These are phyloP conservation scores for human DNA, from an alignment of 2,113 vertebrate genomes.

Conservation along the genomic window DNA sequence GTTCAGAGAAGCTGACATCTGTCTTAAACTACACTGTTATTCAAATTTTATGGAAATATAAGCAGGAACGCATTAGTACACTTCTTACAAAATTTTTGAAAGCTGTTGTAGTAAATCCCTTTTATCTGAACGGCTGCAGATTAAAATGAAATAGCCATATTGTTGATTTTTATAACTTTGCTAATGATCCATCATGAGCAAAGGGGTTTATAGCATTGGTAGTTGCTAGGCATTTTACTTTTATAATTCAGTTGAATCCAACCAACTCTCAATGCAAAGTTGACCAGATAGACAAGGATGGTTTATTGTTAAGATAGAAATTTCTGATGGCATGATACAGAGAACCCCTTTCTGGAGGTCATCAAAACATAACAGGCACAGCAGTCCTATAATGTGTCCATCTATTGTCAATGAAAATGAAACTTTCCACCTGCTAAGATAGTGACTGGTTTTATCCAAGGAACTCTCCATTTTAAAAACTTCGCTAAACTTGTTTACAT, in stretches of 20 bases:
- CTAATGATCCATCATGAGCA: neutral
- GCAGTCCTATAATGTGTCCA: neutral
- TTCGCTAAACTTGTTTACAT: neutral
- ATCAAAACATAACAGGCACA: neutral
- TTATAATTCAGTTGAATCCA: neutral
- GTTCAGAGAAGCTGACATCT: slow-evolving; percentile 26
- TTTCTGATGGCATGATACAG: neutral
- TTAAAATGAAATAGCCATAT: slow-evolving; percentile 35
- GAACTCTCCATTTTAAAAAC: neutral
- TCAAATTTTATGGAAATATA: slow-evolving; percentile 53
- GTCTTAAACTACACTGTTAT: slow-evolving; percentile 39
- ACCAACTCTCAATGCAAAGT: neutral
- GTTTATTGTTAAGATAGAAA: neutral
- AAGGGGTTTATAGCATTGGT: neutral
- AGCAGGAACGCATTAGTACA: neutral
- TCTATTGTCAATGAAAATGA: neutral
- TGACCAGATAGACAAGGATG: neutral
- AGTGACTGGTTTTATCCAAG: neutral
- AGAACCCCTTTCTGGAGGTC: neutral
- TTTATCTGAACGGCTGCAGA: slow-evolving; percentile 34
- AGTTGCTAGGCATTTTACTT: neutral
- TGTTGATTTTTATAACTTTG: neutral
- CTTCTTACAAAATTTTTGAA: slow-evolving; percentile 25
- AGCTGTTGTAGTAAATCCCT: neutral
- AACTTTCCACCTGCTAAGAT: neutral